Evolutionary conservation across 1,140 invertebrate genomes (phyloP), one percentile per base, ranked within the genome.

Genomic region (Propsilocerus akamusi): DNA sequence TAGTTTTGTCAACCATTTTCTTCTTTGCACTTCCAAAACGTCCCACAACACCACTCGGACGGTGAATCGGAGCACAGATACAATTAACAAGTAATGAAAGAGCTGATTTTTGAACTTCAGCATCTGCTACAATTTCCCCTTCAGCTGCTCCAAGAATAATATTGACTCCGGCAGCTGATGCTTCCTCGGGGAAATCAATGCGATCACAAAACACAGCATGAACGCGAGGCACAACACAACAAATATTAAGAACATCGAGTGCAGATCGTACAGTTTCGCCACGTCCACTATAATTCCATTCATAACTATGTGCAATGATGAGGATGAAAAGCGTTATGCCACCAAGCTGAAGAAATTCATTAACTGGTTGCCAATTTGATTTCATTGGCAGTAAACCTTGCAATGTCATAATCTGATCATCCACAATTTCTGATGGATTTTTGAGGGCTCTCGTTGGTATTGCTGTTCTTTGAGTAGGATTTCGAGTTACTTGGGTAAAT

Each of bases 21-120:
- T 85, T 88, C 55, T 78, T 82, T 1, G 75, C 73, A 0, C 80
- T 81, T 25, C 46, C 46, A 47, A 25, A 47, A n/a, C 23, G 22
- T 8, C 23, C 46, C 24, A 14, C 51, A 53, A 4, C 61, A 58
- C 26, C 50, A 62, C 64, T 68, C 69, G 87, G 85, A 62, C 86
- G 75, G 52, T 83, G 76, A 14, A 89, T 77, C 0, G 92, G 90
- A 11, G 87, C 87, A 69, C 91, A 96, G 4, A 95, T 87, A 68
- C 89, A 93, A 62, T 94, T 95, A 41, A 90, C 83, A 24, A 97
- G 73, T 8, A 92, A 81, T 55, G 82, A 77, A 0, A 97, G 68
- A 0, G 92, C 91, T 0, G 91, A 82, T 59, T 87, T 85, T 60
- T 94, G 84, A 0, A 96, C 89, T 60, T 97, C 92, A 0, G 89